These are phyloP conservation scores for Lepidostoma basale DNA, from an alignment of 1,140 invertebrate species.

Conservation along the genomic window DNA sequence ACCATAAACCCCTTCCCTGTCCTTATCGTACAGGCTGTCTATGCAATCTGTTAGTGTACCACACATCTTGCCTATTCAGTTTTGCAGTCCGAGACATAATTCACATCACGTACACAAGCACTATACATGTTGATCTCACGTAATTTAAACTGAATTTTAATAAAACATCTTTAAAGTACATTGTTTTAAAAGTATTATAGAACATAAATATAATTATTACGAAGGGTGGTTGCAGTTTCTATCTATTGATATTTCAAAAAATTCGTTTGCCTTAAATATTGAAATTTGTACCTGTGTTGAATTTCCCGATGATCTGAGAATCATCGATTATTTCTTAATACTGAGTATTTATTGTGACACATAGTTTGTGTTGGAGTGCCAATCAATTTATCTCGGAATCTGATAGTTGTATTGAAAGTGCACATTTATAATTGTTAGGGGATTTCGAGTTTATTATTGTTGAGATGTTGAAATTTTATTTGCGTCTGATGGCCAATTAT, in stretches of 20 bases:
- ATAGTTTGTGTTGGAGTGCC: constrained; percentile 24
- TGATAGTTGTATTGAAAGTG: constrained; percentile 22
- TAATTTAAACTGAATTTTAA: too few species aligned
- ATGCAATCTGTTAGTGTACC: too few species aligned
- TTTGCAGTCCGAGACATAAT: too few species aligned
- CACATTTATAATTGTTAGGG: constrained; percentile 28
- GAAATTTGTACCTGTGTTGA: constrained; percentile 26
- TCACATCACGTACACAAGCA: too few species aligned
- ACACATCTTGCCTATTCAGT: too few species aligned
- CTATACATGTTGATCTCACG: too few species aligned
- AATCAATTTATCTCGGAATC: constrained; percentile 25
- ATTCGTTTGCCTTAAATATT: constrained; percentile 28
- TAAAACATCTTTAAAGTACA: too few species aligned
- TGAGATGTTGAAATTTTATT: constrained; percentile 21
- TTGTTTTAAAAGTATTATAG: background rate
- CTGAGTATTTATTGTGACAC: background rate
- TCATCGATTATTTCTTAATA: constrained; percentile 3
- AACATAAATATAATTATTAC: background rate
- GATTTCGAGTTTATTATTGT: constrained; percentile 23
- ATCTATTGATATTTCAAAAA: constrained; percentile 2
- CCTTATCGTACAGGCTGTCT: too few species aligned
- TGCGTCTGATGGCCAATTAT: constrained; percentile 14
- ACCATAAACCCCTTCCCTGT: too few species aligned
- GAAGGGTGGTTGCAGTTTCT: background rate
- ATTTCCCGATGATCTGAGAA: background rate